Percentiles rank a stretch among this genome's conserved stretches.
Conservation (phyloP, 2,888 invertebrate genomes). For the Limenitis camilla region DNA sequence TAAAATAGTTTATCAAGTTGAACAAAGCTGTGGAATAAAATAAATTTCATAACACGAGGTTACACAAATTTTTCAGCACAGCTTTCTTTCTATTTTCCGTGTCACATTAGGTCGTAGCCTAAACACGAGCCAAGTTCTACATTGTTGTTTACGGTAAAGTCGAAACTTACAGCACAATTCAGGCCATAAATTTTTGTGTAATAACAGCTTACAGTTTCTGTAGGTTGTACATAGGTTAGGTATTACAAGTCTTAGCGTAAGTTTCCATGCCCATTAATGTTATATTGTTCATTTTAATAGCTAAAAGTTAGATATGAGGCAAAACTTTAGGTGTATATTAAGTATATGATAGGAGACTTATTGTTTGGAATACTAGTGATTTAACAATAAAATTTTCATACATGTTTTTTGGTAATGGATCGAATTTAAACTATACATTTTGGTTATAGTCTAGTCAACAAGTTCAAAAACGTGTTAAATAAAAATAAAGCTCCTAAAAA, state of each 20-base stretch:
- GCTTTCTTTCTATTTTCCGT: conserved; percentile 51
- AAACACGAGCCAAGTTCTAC: conserved; percentile 63
- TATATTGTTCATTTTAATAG: too few species aligned
- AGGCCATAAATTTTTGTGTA: conserved; percentile 67
- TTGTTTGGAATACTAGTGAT: too few species aligned
- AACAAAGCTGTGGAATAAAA: conserved; percentile 41
- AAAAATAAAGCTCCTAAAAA: too few species aligned
- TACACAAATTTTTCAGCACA: conserved; percentile 49
- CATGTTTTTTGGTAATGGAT: too few species aligned
- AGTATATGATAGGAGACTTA: too few species aligned
- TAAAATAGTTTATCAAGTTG: conserved; percentile 28
- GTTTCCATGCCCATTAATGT: neutral
- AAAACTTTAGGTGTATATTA: too few species aligned
- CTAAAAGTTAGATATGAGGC: too few species aligned
- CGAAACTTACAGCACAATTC: conserved; percentile 63
- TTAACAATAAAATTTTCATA: too few species aligned
- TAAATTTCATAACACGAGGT: conserved; percentile 49
- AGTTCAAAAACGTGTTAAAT: too few species aligned
- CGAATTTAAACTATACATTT: too few species aligned
- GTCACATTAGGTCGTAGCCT: conserved; percentile 53
- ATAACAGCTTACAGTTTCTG: conserved; percentile 69
- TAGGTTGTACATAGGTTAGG: conserved; percentile 59
- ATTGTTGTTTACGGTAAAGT: conserved; percentile 70
- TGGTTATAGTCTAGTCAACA: too few species aligned
- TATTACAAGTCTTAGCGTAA: conserved; percentile 43